A percentile compares a stretch with the other conserved stretches of the same genome.
phyloP scores from a whole-genome alignment of 2,797 vertebrate genomes.

The Stomatorhinus walkeri region DNA sequence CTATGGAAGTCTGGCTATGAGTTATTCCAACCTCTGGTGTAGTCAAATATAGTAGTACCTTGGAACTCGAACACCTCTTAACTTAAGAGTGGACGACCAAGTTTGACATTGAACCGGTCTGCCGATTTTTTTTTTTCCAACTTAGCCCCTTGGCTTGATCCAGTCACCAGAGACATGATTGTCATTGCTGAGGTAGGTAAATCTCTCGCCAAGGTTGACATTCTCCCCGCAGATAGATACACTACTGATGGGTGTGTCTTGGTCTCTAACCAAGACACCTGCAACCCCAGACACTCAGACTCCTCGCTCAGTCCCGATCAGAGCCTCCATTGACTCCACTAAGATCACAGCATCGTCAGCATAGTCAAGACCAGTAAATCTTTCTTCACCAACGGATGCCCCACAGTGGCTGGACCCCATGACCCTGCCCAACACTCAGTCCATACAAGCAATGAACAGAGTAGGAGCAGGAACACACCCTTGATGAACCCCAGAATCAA shows the following conservation, averaged over 20 bases:
- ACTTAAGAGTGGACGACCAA: neutral
- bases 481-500: neutral
- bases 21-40: neutral
- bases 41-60: neutral
- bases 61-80: neutral
- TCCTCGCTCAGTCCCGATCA: neutral
- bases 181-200: neutral
- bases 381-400: neutral
- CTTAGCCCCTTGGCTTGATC: neutral
- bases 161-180: neutral
- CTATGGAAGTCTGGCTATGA: neutral
- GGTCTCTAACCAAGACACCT: neutral
- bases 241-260: neutral
- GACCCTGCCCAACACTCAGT: neutral
- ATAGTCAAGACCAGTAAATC: neutral
- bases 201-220: neutral
- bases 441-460: no score
- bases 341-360: neutral
- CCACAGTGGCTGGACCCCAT: neutral
- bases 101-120: neutral
- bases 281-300: neutral
- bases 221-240: neutral
- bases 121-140: neutral
- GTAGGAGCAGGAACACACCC: neutral
- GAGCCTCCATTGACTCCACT: neutral